Evolutionary conservation across 2,797 vertebrate species (phyloP).

Genomic region (Gallirallus australis): DNA sequence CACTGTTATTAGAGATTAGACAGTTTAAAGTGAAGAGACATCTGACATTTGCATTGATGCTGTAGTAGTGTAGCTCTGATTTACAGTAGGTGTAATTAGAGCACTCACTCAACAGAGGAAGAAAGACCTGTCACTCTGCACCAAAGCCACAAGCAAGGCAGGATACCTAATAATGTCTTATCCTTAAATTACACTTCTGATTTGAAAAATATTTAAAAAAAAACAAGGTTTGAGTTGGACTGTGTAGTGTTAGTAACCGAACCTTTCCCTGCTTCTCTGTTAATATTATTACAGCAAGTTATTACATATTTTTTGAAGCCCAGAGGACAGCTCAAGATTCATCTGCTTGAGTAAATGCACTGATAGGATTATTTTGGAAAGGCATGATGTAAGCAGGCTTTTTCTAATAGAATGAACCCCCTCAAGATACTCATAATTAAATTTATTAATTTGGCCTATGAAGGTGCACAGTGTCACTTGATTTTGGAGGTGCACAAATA

Average conservation of each 20-base stretch:
- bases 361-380: neutral
- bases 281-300: constrained; percentile 25
- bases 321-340: constrained; percentile 31
- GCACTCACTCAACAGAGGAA: constrained; percentile 79
- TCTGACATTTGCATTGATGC: constrained; percentile 86
- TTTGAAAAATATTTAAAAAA: neutral
- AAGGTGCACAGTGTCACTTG: neutral
- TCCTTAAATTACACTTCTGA: constrained; percentile 25
- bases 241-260: constrained; percentile 26
- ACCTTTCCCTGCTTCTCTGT: neutral
- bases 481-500: constrained; percentile 18
- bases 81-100: constrained; percentile 86
- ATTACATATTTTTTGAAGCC: constrained; percentile 38
- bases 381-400: neutral
- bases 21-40: constrained; percentile 78
- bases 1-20: constrained; percentile 67
- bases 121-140: constrained; percentile 88
- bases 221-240: neutral
- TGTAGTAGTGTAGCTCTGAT: constrained; percentile 76
- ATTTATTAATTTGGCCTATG: neutral
- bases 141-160: constrained; percentile 82
- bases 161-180: constrained; percentile 36
- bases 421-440: neutral
- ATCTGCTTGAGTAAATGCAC: neutral
- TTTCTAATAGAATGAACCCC: neutral